Evolutionary conservation across 2,797 vertebrate genomes (phyloP), one percentile per base, ranked within the genome.

Genomic region (Aviceda leuphotes): DNA sequence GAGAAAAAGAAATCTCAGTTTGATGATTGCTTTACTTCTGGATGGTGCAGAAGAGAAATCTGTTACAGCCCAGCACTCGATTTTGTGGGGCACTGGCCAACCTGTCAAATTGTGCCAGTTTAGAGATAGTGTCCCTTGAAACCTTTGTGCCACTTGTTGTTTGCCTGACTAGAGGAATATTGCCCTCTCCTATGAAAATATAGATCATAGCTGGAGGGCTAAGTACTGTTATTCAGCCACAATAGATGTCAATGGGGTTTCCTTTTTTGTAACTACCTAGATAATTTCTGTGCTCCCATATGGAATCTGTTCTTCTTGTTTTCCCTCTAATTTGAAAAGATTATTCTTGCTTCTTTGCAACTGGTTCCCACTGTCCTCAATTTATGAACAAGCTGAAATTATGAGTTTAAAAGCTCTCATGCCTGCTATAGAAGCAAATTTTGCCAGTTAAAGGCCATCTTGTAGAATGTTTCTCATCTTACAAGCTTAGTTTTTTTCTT

Each of bases 251-350:
- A 73, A 35, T 67, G 46, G 86, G 31, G 71, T 93, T 91, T 84
- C 89, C 89, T 79, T 95, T 95, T 94, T 78, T 85, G 82, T 50
- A 52, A 92, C 96, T 95, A 66, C 96, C 93, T 78, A 76, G 89
- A 71, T 92, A 96, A 96, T 96, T 94, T 89, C 80, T 11, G 2
- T 22, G 12, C 63, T 91, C 55, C 91, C 61, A 24, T 74, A 83
- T 85, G 83, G 87, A 95, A 91, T 96, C 95, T 94, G 82, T 96
- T 97, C 71, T 89, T 96, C 86, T 78, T 88, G 55, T 10, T 93
- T 33, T 72, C 93, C 80, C 85, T 92, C 95, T 95, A 95, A 83
- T 96, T 97, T 97, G 93, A 91, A 96, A 93, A 94, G 90, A 95
- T 95, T 97, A 56, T 82, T 93, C 56, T 83, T 76, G 63, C 88